Conservation (phyloP, 2,113 vertebrate species). For the Potamarius usumacintae region DNA sequence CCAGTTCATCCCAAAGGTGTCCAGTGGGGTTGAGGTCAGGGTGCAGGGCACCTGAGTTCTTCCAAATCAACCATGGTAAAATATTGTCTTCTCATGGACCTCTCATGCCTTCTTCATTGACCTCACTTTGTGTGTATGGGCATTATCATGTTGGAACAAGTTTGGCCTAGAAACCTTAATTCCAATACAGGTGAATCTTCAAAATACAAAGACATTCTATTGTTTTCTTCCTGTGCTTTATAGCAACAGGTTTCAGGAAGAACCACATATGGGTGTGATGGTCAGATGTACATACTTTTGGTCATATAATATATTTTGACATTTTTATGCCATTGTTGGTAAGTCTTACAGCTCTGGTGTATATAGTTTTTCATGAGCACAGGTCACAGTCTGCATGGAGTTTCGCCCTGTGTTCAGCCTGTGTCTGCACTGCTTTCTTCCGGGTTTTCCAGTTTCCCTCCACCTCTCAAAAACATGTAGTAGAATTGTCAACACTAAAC, state of each 20-base stretch:
- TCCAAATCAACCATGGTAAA: background rate
- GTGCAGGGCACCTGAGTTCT: background rate
- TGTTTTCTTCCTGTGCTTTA: background rate
- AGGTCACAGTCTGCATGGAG: background rate
- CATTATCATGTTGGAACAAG: background rate
- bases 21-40: background rate
- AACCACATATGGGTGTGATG: background rate
- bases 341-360: background rate
- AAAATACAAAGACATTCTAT: background rate
- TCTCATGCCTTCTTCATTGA: background rate
- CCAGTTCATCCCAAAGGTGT: background rate
- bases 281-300: background rate
- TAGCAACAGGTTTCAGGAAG: background rate
- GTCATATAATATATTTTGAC: background rate
- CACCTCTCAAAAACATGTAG: background rate
- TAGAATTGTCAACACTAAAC: background rate
- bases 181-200: background rate
- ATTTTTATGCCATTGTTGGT: background rate
- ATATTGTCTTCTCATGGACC: too few relatives aligned
- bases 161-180: background rate
- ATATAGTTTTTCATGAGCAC: background rate
- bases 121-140: background rate
- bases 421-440: background rate
- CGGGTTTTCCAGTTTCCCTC: background rate
- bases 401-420: background rate